Evolutionary conservation across 2,113 vertebrate species (phyloP), one percentile per base, ranked within the genome.

Genomic region (Chaetura pelagica): DNA sequence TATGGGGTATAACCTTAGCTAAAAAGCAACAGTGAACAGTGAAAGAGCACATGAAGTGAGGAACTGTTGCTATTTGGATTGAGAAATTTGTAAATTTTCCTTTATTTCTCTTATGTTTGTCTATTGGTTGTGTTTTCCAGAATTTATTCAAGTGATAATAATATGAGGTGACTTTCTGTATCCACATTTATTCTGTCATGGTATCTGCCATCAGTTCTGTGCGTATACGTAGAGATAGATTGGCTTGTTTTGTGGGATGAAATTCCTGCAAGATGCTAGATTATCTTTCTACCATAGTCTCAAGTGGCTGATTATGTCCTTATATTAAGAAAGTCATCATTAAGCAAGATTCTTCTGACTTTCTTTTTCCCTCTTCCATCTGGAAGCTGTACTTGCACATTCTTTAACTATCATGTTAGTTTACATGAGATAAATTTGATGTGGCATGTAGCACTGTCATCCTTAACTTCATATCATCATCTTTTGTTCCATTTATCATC

Each of bases 381-480:
- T 83, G 82, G 88, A 88, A 92, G 26, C 63, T 91, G 29, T 58
- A 79, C 2, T 5, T 73, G 35, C 87, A 66, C 89, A 94, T 80
- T n/a, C 72, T 95, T 95, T 96, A 87, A 66, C 87, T 71, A 74
- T 96, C 82, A 19, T 30, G 40, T 91, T 94, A 63, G 59, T 52
- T 95, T 93, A 81, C 30, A 12, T 71, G 52, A 93, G 68, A 57
- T 93, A 90, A 90, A 95, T 94, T 91, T 95, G 93, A 96, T 1
- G 0, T 88, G 95, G 49, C 90, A 63, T 38, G 30, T 92, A 94
- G 75, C 38, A 57, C 19, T 94, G 75, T 92, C 76, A 61, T 92
- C 78, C 61, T 77, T 96, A 90, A 86, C 73, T 95, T 94, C 1
- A 0, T 92, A 40, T 93, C 42, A 85, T 91, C 81, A 15, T 95